These are phyloP conservation scores for Drymonia ruficornis DNA, from an alignment of 2,888 invertebrate genomes.

Conservation along the genomic window DNA sequence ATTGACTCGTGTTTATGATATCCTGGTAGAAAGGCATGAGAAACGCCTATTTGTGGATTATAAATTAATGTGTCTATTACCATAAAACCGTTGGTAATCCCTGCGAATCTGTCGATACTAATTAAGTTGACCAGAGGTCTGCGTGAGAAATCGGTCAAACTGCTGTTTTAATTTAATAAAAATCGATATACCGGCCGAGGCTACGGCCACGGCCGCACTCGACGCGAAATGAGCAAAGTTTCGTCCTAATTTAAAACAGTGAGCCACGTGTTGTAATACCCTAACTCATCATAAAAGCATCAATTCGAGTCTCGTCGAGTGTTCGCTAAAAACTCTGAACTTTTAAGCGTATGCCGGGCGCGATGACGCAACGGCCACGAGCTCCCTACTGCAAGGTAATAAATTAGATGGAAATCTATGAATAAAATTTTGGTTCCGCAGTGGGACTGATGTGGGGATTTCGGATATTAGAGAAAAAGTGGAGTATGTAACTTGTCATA, in stretches of 20 bases:
- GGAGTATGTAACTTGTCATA: neutral
- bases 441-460: neutral
- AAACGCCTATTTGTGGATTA: no score
- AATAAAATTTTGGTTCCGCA: conserved; percentile 15
- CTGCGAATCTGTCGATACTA: no score
- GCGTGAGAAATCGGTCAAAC: neutral
- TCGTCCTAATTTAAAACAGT: conserved; percentile 28
- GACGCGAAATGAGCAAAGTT: conserved; percentile 42
- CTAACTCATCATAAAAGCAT: conserved; percentile 50
- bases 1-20: neutral
- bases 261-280: conserved; percentile 31
- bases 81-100: no score
- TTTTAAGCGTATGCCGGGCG: conserved; percentile 13
- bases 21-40: neutral
- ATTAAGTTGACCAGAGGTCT: neutral
- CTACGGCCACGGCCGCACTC: conserved; percentile 18
- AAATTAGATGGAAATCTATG: conserved; percentile 18
- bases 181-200: conserved; percentile 10
- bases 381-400: conserved; percentile 8
- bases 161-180: conserved; percentile 23
- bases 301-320: conserved; percentile 30
- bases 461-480: conserved; percentile 1
- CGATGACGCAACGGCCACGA: conserved; percentile 17
- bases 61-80: no score
- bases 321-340: conserved; percentile 26